Base-by-base conservation (phyloP, 2,888 invertebrate species). In the Automeris io region DNA sequence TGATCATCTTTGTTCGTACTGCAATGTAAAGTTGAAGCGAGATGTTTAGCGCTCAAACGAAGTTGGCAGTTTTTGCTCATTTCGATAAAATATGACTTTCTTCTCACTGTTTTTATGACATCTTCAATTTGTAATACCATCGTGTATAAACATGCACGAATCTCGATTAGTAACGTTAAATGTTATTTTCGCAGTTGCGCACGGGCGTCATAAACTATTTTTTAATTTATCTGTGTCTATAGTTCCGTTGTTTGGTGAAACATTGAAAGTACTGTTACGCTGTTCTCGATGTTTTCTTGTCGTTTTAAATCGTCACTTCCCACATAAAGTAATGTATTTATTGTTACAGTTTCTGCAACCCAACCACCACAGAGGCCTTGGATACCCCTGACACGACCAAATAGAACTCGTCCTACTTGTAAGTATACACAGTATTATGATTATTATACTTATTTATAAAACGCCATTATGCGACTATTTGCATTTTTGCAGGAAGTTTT, bases 331-430 rank as follows among this genome's bases (percentile, higher is more conserved):
- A 40, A 42, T 54, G 35, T 55, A 37, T 57, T 41, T 66, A 77
- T 81, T 73, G 75, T 94, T 94, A 46, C 91, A 96, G 96, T 96
- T 72, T 94, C 94, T 66, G 93, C 94, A 63, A 92, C 93, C 55
- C 90, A 92, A 75, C 97, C 97, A 57, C 97, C 97, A 54, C 95
- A 95, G 78, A 90, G 98, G 82, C 97, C 97, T 70, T 98, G 98
- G 98, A 94, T 97, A 73, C 95, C 95, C 46, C 88, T 97, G 65
- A 94, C 95, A 45, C 91, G 95, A 80, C 96, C 97, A 47, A 94
- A 95, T 76, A 91, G 94, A 81, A 91, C 92, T 70, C 91, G 95
- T 83, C 95, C 97, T 57, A 93, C 95, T 72, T 96, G 96, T 96
- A 89, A 94, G 94, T 93, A 67, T 23, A 18, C 29, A 23, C 9